A percentile compares a stretch with the other conserved stretches of the same genome.
These are phyloP conservation scores for Nasonia vitripennis DNA, from an alignment of 1,140 invertebrate genomes.

Conservation along the genomic window DNA sequence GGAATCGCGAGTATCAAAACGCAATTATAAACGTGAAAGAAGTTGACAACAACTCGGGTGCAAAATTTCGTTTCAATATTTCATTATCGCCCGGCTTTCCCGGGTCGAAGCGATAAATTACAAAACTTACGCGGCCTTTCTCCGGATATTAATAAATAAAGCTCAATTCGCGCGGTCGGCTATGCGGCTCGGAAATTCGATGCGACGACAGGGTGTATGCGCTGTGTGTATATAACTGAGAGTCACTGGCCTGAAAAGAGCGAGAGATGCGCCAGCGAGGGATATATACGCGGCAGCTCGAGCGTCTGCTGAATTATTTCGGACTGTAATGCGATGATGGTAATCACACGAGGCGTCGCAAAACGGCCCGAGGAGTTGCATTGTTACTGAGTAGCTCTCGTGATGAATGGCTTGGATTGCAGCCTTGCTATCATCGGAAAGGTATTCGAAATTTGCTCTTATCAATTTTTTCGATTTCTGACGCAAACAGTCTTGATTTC, in stretches of 20 bases:
- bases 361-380: too few species aligned
- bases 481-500: too few species aligned
- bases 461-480: too few species aligned
- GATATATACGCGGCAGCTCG: not conserved
- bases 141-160: constrained; percentile 18
- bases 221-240: not conserved
- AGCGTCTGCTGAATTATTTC: too few species aligned
- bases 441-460: too few species aligned
- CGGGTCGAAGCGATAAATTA: not conserved
- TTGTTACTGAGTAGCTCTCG: too few species aligned
- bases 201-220: not conserved
- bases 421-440: too few species aligned
- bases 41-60: not conserved
- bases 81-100: not conserved
- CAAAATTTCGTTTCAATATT: not conserved
- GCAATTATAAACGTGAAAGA: not conserved
- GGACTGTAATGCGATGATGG: too few species aligned
- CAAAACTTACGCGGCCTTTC: not conserved
- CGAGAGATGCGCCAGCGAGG: not conserved
- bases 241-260: not conserved
- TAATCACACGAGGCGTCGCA: too few species aligned
- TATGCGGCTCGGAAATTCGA: too few species aligned
- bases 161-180: not conserved
- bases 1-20: too few species aligned
- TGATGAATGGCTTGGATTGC: too few species aligned